A percentile compares a stretch with the other conserved stretches of the same genome.
Conservation (phyloP, 2,888 invertebrate species). For the Rhingia campestris region DNA sequence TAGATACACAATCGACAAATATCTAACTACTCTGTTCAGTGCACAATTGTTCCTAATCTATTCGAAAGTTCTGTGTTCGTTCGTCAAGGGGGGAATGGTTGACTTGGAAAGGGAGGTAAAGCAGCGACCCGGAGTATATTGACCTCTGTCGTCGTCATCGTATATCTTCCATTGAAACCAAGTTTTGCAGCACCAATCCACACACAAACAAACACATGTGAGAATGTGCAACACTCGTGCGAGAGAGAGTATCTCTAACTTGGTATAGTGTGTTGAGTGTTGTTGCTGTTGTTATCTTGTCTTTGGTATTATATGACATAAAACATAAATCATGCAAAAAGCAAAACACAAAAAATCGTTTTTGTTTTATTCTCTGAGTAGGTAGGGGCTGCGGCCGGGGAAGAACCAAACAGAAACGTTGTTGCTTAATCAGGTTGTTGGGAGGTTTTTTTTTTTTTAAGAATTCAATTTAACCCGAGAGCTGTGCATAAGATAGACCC, state of each 20-base stretch:
- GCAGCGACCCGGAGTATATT: slow-evolving; percentile 69
- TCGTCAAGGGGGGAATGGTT: background rate
- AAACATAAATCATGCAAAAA: slow-evolving; percentile 72
- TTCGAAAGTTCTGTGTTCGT: slow-evolving; percentile 66
- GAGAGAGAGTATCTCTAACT: slow-evolving; percentile 6
- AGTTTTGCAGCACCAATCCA: slow-evolving; percentile 1
- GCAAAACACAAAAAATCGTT: slow-evolving; percentile 13
- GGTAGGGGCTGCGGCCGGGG: background rate
- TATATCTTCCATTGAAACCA: slow-evolving; percentile 46
- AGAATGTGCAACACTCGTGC: slow-evolving; percentile 62
- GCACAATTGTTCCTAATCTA: slow-evolving; percentile 69
- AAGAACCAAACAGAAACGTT: slow-evolving; percentile 42
- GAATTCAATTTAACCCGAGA: slow-evolving; percentile 51
- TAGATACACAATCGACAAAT: slow-evolving; percentile 49
- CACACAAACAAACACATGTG: background rate
- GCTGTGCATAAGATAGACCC: too few species aligned
- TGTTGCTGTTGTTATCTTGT: slow-evolving; percentile 50
- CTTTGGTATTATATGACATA: slow-evolving; percentile 64
- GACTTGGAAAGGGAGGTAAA: slow-evolving; percentile 26
- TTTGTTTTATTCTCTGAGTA: slow-evolving; percentile 14
- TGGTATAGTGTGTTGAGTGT: slow-evolving; percentile 16
- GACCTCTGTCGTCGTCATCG: slow-evolving; percentile 57
- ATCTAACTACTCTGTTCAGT: slow-evolving; percentile 24
- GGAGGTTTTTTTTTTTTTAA: slow-evolving; percentile 11
- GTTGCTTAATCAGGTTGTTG: slow-evolving; percentile 68